Conservation (phyloP, 2,113 vertebrate genomes). For the Zeus faber region DNA sequence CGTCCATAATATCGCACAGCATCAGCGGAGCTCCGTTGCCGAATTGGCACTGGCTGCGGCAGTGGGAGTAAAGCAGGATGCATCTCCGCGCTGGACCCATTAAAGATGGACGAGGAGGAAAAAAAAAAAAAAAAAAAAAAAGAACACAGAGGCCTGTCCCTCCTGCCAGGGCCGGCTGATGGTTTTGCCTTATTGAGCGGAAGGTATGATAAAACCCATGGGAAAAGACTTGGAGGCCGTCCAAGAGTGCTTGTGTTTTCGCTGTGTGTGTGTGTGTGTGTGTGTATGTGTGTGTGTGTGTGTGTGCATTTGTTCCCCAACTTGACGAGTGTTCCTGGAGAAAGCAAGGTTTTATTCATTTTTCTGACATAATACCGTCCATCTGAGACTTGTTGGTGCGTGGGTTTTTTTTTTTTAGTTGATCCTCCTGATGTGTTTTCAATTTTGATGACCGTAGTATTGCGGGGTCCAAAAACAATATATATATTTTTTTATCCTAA, state of each 20-base stretch:
- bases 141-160: constrained; percentile 8
- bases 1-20: constrained; percentile 33
- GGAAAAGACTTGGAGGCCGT: constrained; percentile 39
- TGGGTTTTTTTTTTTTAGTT: constrained; percentile 45
- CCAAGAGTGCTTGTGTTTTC: no score
- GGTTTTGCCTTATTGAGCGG: constrained; percentile 59
- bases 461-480: constrained; percentile 48
- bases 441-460: constrained; percentile 18
- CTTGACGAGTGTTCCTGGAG: constrained; percentile 10
- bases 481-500: no score
- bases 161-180: constrained; percentile 57
- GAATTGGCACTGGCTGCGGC: constrained; percentile 44
- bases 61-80: constrained; percentile 59
- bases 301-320: background rate
- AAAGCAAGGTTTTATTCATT: constrained; percentile 32
- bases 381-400: constrained; percentile 42
- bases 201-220: constrained; percentile 50
- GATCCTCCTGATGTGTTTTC: constrained; percentile 25
- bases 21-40: constrained; percentile 50
- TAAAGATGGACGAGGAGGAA: constrained; percentile 36
- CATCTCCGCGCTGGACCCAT: constrained; percentile 39
- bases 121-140: constrained; percentile 26
- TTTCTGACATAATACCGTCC: constrained; percentile 35
- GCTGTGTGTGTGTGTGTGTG: background rate
- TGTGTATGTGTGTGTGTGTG: background rate